A percentile compares a stretch with the other conserved stretches of the same genome.
These are phyloP conservation scores for Xiphophorus couchianus DNA, from an alignment of 2,113 vertebrate species.

Conservation along the genomic window DNA sequence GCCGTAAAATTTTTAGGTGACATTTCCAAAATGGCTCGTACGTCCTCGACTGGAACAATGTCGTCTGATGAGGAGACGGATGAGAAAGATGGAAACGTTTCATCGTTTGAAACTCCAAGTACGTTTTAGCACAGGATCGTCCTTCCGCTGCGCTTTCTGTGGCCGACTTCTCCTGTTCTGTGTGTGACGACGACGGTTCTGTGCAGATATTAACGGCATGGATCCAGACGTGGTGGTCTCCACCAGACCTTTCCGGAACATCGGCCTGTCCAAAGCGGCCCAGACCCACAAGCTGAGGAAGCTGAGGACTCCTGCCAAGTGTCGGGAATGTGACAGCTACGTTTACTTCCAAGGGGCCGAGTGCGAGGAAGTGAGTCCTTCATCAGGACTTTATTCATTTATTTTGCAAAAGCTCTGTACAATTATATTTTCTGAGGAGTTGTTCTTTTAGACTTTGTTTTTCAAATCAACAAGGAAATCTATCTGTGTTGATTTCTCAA, in stretches of 20 bases:
- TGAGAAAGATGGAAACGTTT: slow-evolving; percentile 80
- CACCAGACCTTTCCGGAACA: slow-evolving; percentile 88
- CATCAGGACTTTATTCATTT: background rate
- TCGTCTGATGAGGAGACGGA: slow-evolving; percentile 87
- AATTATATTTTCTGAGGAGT: no score
- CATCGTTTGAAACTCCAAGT: slow-evolving; percentile 85
- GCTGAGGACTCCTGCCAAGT: slow-evolving; percentile 90
- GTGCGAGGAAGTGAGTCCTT: slow-evolving; percentile 89
- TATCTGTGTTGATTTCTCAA: no score
- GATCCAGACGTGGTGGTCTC: slow-evolving; percentile 80
- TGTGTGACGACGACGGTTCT: slow-evolving; percentile 7
- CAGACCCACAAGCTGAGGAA: slow-evolving; percentile 92
- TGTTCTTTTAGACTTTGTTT: no score
- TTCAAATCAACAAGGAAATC: no score
- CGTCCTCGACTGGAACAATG: slow-evolving; percentile 85
- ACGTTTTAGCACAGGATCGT: slow-evolving; percentile 21
- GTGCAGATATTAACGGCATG: slow-evolving; percentile 86
- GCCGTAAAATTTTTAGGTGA: slow-evolving; percentile 78
- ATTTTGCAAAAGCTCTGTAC: background rate
- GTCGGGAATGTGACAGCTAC: slow-evolving; percentile 96
- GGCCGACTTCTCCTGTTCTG: background rate
- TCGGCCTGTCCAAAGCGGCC: slow-evolving; percentile 92
- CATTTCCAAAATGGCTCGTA: slow-evolving; percentile 81
- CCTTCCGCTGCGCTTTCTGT: background rate
- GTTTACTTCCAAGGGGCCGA: slow-evolving; percentile 98